phyloP scores from a whole-genome alignment of 2,888 invertebrate genomes.

The Drosophila nigritarsus region DNA sequence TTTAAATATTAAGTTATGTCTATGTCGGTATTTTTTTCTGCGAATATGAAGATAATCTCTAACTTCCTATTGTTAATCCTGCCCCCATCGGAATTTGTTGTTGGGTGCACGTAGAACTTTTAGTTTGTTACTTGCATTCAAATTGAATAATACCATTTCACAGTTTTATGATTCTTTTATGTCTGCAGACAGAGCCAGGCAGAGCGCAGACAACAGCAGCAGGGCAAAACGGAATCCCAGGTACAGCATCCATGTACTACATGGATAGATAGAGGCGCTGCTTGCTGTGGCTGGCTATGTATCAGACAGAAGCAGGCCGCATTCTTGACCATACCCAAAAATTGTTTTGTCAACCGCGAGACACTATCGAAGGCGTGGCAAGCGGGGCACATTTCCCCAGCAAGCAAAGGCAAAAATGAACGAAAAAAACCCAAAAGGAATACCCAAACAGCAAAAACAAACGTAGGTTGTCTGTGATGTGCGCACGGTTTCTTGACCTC shows the following conservation, averaged over 20 bases:
- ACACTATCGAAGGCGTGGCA: constrained; percentile 53
- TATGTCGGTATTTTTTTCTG: background rate
- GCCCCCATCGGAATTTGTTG: background rate
- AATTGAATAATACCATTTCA: constrained; percentile 77
- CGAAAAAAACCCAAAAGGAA: constrained; percentile 12
- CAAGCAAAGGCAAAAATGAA: constrained; percentile 11
- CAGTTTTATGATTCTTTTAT: constrained; percentile 77
- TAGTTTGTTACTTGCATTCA: constrained; percentile 39
- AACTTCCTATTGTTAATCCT: background rate
- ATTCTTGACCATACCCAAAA: constrained; percentile 84
- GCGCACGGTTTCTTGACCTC: constrained; percentile 81
- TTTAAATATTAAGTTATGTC: background rate
- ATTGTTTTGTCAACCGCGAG: constrained; percentile 60
- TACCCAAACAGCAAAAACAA: constrained; percentile 17
- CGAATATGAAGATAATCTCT: background rate
- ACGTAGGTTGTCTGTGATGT: constrained; percentile 49
- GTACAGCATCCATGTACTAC: constrained; percentile 44
- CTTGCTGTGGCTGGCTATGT: constrained; percentile 15
- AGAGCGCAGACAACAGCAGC: constrained; percentile 18
- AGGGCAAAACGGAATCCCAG: background rate
- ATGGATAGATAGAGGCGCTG: constrained; percentile 29
- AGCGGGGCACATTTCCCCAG: constrained; percentile 50
- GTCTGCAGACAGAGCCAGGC: constrained; percentile 43
- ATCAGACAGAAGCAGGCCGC: constrained; percentile 32
- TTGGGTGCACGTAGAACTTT: constrained; percentile 27